Evolutionary conservation across 2,888 invertebrate species (phyloP), one percentile per base, ranked within the genome.

Genomic region (Nomada fucata): DNA sequence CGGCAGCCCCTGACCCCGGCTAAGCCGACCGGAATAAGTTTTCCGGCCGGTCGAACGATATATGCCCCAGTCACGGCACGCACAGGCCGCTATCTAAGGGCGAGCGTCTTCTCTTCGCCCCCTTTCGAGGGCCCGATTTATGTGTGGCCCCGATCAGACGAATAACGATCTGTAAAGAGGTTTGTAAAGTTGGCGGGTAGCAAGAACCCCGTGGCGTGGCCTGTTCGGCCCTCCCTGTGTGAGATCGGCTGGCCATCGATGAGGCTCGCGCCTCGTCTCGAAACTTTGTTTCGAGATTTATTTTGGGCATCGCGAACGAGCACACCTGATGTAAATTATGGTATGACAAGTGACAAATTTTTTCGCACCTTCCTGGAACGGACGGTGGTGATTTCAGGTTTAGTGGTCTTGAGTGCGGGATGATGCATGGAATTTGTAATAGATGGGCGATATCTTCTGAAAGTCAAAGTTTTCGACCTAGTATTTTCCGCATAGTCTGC

Each of bases 91-190:
- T 13, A 64, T 64, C 50, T 50, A 50, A 26, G 47, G 29, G 55
- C 44, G 15, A 29, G 47, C 29, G 18, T 61, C 44, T 68, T 42
- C 74, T 50, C 23, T 29, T 15, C 20, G n/a, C 1, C 26, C 69
- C 60, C 53, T 63, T 76, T 78, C 57, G 55, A 61, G 72, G 67
- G 73, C 76, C 63, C 86, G 26, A 92, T 93, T 92, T 92, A 93
- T 92, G 93, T 91, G 92, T 91, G 91, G 91, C 91, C 91, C 89
- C 87, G 89, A 91, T 91, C 89, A 88, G 86, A 90, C 89, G 89
- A 91, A 91, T 93, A 93, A 93, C 92, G 92, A 93, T 93, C 92
- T 92, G 93, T 93, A 93, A 93, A 92, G 92, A 91, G 92, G 92
- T 93, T 92, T 92, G 92, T 92, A 92, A 90, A 92, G 92, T 91